These are phyloP conservation scores for Sula dactylatra DNA, from an alignment of 2,113 vertebrate species.

Conservation along the genomic window DNA sequence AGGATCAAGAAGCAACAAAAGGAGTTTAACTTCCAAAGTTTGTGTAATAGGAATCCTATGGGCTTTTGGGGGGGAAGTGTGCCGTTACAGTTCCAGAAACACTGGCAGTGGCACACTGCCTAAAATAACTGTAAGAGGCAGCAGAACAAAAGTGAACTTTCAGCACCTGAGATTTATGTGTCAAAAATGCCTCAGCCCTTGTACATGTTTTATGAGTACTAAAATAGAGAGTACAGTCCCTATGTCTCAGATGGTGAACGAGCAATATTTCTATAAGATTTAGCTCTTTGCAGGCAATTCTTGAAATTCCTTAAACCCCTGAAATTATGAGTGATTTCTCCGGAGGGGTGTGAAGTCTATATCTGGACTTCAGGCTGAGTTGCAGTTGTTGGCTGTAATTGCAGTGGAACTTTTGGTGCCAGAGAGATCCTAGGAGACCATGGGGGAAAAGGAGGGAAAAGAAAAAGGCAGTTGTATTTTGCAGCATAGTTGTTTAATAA, in stretches of 20 bases:
- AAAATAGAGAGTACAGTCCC: slow-evolving; percentile 49
- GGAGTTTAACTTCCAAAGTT: background rate
- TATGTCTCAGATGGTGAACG: background rate
- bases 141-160: slow-evolving; percentile 46
- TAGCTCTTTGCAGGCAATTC: background rate
- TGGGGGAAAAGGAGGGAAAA: background rate
- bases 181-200: slow-evolving; percentile 33
- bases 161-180: slow-evolving; percentile 46
- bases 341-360: background rate
- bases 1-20: background rate
- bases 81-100: background rate
- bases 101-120: background rate
- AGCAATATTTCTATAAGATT: slow-evolving; percentile 44
- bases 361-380: background rate
- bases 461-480: background rate
- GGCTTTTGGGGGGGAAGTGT: background rate
- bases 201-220: slow-evolving; percentile 60
- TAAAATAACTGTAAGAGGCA: slow-evolving; percentile 25
- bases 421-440: background rate
- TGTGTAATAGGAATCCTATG: background rate
- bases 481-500: background rate
- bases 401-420: background rate
- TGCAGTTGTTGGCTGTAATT: background rate
- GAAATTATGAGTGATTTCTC: background rate
- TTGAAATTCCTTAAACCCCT: background rate